Base-by-base conservation (phyloP, 1,140 invertebrate species). In the Phymorhynchus buccinoides region DNA sequence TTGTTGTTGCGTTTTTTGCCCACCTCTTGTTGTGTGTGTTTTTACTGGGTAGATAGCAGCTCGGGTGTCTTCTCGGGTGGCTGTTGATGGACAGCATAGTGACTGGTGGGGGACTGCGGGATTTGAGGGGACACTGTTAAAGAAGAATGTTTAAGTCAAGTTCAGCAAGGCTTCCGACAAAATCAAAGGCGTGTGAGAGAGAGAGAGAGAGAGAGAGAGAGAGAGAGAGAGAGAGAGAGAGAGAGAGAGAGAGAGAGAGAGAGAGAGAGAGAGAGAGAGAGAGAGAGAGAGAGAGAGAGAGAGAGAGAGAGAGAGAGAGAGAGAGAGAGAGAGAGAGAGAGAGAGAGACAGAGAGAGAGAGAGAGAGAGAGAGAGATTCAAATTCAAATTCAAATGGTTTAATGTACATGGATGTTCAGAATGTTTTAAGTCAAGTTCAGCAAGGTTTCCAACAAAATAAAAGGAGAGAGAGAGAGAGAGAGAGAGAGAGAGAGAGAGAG, bases 241-340 rank as follows among this genome's bases (percentile, higher is more conserved):
- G 44, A 48, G 44, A 48, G 44, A 48, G 44, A 48, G 44, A 16
- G n/a, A n/a, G 56, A 62, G n/a, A n/a, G 14, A 62, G n/a, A n/a
- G 56, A 77, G 73, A n/a, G 77, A 78, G 77, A 37, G 77, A 79
- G 77, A 9, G 77, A 39, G 77, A 9, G 77, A 79, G 77, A 14
- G 77, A 79, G 77, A 18, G 39, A 80, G 32, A 32, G 32, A 9
- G 68, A 16, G 6, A 71, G 6, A 71, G 27, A n/a, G 27, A n/a
- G 27, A n/a, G 3, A n/a, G 3, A n/a, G 68, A 0, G 68, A n/a
- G 68, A n/a, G 68, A n/a, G 68, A n/a, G 3, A 3, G 68, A 3
- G 68, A 73, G 68, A n/a, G 68, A 30, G 68, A n/a, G 68, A 37
- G 0, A 73, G 68, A 73, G 12, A 73, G 68, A 37, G 68, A 73